Percentiles rank a stretch among this genome's conserved stretches.
Conservation (phyloP, 2,888 invertebrate genomes). For the Portevinia maculata region DNA sequence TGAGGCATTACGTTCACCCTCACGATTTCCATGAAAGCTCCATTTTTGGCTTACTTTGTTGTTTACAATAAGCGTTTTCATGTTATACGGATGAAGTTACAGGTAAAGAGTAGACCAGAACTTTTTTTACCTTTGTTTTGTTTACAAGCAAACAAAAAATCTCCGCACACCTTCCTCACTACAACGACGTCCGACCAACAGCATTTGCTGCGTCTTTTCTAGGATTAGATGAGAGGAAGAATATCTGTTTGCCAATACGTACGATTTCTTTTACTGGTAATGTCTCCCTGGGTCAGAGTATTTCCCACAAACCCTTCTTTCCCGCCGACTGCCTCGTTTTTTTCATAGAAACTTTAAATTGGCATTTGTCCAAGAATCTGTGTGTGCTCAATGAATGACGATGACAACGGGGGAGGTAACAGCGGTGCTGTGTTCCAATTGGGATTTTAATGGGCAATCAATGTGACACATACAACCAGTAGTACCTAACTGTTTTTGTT, state of each 20-base stretch:
- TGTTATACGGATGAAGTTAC: neutral
- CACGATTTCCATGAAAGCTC: constrained; percentile 26
- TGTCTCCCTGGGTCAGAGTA: constrained; percentile 35
- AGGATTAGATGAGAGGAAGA: constrained; percentile 18
- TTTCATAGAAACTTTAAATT: constrained; percentile 61
- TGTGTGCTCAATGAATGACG: constrained; percentile 15
- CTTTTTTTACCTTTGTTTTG: constrained; percentile 36
- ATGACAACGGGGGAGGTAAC: neutral
- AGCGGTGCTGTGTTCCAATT: constrained; percentile 39
- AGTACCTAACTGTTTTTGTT: constrained; percentile 17
- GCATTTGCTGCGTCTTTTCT: constrained; percentile 7
- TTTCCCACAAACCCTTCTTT: neutral
- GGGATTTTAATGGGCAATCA: constrained; percentile 59
- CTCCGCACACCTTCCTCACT: neutral
- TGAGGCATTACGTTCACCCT: constrained; percentile 55
- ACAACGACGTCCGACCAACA: neutral
- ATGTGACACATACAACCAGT: constrained; percentile 46
- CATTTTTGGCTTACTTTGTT: constrained; percentile 24
- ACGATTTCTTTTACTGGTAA: constrained; percentile 33
- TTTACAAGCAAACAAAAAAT: constrained; percentile 42
- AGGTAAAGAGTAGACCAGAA: constrained; percentile 13
- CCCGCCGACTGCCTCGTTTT: neutral
- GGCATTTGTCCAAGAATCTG: constrained; percentile 64
- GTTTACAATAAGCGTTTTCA: neutral
- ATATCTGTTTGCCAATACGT: constrained; percentile 57